A percentile compares a stretch with the other conserved stretches of the same genome.
phyloP scores from a whole-genome alignment of 2,113 vertebrate genomes.

The Siniperca knerii region DNA sequence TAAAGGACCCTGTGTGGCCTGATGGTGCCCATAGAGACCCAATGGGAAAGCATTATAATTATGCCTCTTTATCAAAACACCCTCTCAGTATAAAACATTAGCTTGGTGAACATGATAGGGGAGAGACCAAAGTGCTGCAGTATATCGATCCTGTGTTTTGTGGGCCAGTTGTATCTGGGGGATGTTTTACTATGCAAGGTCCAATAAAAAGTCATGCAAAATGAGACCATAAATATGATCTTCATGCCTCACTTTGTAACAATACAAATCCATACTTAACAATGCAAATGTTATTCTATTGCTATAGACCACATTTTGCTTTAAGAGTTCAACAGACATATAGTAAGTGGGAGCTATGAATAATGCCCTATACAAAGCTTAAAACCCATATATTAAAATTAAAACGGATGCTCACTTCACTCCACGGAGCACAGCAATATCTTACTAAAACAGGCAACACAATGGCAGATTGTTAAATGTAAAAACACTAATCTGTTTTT shows the following conservation, averaged over 20 bases:
- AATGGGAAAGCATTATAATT: constrained; percentile 51
- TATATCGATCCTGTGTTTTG: neutral
- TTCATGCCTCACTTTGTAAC: neutral
- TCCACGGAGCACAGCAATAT: constrained; percentile 1
- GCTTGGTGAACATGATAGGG: neutral
- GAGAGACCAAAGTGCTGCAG: neutral
- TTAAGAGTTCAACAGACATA: neutral
- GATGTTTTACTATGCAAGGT: neutral
- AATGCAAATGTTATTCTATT: neutral
- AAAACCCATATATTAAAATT: neutral
- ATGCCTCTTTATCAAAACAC: constrained; percentile 38
- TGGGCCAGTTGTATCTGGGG: neutral
- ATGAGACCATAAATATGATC: neutral
- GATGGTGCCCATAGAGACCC: constrained; percentile 26
- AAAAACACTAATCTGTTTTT: constrained; percentile 57
- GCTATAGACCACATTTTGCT: neutral
- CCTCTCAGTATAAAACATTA: constrained; percentile 29
- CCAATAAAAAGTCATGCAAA: neutral
- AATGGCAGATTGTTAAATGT: constrained; percentile 36
- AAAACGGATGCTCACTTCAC: constrained; percentile 11
- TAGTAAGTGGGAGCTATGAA: neutral
- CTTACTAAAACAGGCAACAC: constrained; percentile 22
- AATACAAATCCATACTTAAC: neutral
- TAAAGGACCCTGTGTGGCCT: constrained; percentile 62
- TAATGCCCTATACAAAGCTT: neutral